A percentile compares a stretch with the other conserved stretches of the same genome.
phyloP scores from a whole-genome alignment of 2,797 vertebrate genomes.

The Hybognathus amarus region DNA sequence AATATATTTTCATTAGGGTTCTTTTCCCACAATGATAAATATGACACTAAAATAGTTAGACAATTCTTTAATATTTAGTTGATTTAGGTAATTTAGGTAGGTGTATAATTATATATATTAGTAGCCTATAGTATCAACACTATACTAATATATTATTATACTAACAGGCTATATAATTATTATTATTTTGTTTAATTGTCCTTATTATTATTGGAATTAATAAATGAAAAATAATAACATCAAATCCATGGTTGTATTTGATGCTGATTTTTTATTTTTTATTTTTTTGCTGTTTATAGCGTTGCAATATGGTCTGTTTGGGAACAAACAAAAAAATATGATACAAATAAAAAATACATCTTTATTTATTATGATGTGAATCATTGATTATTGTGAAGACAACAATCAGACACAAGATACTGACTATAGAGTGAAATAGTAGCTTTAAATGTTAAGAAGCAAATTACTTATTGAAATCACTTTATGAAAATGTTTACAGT shows the following conservation, averaged over 20 bases:
- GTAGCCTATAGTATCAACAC: no score
- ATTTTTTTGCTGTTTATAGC: not conserved
- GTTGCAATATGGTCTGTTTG: not conserved
- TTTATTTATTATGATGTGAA: not conserved
- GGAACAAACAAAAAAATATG: no score
- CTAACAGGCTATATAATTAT: not conserved
- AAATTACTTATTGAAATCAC: not conserved
- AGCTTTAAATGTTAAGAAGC: not conserved
- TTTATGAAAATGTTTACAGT: not conserved
- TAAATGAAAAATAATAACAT: not conserved
- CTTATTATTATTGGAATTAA: not conserved
- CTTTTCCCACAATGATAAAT: not conserved
- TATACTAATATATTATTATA: no score
- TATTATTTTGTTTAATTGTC: not conserved
- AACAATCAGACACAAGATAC: no score
- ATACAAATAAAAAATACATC: not conserved
- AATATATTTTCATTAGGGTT: not conserved
- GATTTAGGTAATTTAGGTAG: no score
- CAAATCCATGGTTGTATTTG: no score
- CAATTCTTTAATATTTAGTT: not conserved
- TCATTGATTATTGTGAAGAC: not conserved
- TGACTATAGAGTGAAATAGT: not conserved
- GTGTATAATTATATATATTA: no score
- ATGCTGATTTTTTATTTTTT: no score
- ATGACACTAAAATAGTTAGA: not conserved